Base-by-base conservation (phyloP, 2,113 vertebrate genomes). In the Greenwoodochromis staneri region DNA sequence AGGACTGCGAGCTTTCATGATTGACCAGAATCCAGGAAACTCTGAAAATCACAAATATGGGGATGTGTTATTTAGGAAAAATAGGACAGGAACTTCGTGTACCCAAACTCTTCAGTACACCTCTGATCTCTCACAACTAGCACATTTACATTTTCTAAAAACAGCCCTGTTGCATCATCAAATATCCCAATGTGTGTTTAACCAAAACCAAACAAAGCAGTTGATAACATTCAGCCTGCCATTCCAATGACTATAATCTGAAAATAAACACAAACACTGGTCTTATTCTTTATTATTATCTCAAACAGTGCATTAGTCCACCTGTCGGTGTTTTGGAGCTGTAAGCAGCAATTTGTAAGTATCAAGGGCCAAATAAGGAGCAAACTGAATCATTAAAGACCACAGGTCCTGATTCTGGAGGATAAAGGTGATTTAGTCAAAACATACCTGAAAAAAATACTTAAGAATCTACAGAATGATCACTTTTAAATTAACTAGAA, bases 211-310 rank as follows among this genome's bases (percentile, higher is more conserved):
- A 49, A 78, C 27, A 78, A 76, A 29, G 13, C 5, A 73, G 17
- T 11, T 31, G 16, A 31, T 31, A 31, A 49, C 10, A 5, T 51
- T 12, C 7, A 13, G 16, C 42, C 71, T 1, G 42, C 16, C 24
- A 76, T 49, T 47, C 71, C 16, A 31, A 0, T 1, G 0, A 31
- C 16, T 49, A 4, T 31, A 78, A 78, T 49, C 42, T 31, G 42
- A 78, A 78, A 49, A 78, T 49, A 49, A 78, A 49, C 14, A 45
- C 12, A 73, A 27, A 45, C 14, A 29, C 71, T 5, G 27, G 16
- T 78, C 71, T 47, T 29, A 31, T 76, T 76, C 24, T 76, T 76
- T 29, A 76, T 47, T 73, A 45, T 45, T 5, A 27, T 76, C 40
- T 76, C 38, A 47, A 45, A 76, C 69, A 47, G 69, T 47, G 69